phyloP scores from a whole-genome alignment of 2,888 invertebrate species.

The Xanthia togata region DNA sequence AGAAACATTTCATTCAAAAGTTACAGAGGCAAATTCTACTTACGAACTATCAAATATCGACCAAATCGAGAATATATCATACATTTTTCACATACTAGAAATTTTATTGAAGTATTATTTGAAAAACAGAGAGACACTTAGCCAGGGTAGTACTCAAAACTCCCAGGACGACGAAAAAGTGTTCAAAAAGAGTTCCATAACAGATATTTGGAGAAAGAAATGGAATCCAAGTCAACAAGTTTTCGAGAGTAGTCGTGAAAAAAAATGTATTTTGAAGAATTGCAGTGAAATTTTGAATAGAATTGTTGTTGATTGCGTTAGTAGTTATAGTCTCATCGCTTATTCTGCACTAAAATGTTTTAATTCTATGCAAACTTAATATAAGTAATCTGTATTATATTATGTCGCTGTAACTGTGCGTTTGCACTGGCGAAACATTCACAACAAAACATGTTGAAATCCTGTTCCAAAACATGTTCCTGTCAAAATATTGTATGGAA shows the following conservation, averaged over 20 bases:
- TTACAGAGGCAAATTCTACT: conserved; percentile 65
- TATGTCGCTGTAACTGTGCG: too few species aligned
- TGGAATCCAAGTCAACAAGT: conserved; percentile 78
- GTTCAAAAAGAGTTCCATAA: conserved; percentile 77
- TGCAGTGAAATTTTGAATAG: conserved; percentile 81
- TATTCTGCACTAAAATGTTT: conserved; percentile 84
- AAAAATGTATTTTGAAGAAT: conserved; percentile 71
- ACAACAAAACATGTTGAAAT: too few species aligned
- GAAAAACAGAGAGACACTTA: conserved; percentile 58
- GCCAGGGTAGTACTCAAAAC: conserved; percentile 63
- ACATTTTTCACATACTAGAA: conserved; percentile 81
- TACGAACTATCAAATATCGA: conserved; percentile 75
- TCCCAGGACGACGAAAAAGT: conserved; percentile 72
- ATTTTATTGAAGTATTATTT: conserved; percentile 74
- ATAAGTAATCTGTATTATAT: background rate
- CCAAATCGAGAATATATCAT: conserved; percentile 77
- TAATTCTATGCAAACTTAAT: conserved; percentile 80
- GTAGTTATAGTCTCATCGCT: conserved; percentile 80
- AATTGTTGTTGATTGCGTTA: conserved; percentile 80
- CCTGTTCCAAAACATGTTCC: too few species aligned
- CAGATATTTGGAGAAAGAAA: conserved; percentile 83
- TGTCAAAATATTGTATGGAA: too few species aligned
- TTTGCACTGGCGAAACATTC: too few species aligned
- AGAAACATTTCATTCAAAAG: conserved; percentile 66
- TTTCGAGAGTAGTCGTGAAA: conserved; percentile 68